These are phyloP conservation scores for Arbacia lixula DNA, from an alignment of 53 echinoderm and acorn worm genomes.

Conservation along the genomic window DNA sequence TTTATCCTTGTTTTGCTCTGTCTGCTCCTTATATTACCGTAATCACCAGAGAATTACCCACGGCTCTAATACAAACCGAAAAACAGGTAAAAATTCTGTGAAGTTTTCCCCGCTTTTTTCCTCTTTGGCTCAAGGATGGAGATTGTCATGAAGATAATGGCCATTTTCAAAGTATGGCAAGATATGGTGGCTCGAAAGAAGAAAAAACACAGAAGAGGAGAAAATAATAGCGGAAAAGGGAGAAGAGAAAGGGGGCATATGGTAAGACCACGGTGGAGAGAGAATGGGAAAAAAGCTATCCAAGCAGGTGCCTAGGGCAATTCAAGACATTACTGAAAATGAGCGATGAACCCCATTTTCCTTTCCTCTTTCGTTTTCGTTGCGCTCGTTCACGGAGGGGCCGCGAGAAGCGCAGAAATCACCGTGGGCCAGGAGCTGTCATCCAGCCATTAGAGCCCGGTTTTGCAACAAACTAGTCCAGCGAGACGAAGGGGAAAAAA, in stretches of 20 bases:
- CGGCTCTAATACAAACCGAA: too few species aligned
- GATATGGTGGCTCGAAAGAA: too few species aligned
- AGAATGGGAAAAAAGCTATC: slow-evolving; percentile 17
- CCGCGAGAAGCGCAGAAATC: slow-evolving; percentile 7
- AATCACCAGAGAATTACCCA: too few species aligned
- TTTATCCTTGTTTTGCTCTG: too few species aligned
- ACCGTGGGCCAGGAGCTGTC: slow-evolving; percentile 47
- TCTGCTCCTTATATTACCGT: too few species aligned
- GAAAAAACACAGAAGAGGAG: too few species aligned
- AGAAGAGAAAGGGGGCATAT: slow-evolving; percentile 16
- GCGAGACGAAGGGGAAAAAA: neutral
- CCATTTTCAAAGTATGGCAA: slow-evolving; percentile 19
- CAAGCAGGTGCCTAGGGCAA: slow-evolving; percentile 30
- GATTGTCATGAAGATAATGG: slow-evolving; percentile 32
- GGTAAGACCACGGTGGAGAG: too few species aligned
- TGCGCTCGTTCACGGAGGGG: slow-evolving; percentile 33
- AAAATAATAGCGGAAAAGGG: slow-evolving; percentile 11
- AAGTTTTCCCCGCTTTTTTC: too few species aligned
- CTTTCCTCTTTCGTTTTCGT: slow-evolving; percentile 40
- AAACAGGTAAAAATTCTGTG: too few species aligned
- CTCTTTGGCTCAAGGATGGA: too few species aligned
- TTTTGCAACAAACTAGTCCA: slow-evolving; percentile 36
- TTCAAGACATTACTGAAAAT: slow-evolving; percentile 49
- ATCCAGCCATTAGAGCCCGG: slow-evolving; percentile 26
- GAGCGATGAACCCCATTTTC: slow-evolving; percentile 50